These are phyloP conservation scores for Sander lucioperca DNA, from an alignment of 2,113 vertebrate species.

Conservation along the genomic window DNA sequence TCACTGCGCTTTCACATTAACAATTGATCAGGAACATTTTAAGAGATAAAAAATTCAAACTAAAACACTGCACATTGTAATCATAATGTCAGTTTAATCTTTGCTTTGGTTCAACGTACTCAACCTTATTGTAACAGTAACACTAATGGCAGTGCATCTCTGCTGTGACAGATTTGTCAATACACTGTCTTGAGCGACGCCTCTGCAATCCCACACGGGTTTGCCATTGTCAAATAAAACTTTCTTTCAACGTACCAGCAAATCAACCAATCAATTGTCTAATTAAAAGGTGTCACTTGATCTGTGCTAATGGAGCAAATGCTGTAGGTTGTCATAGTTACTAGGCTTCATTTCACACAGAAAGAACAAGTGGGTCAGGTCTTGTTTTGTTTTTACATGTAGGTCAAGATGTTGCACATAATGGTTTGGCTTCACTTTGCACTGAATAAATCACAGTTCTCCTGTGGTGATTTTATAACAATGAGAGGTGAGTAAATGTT, in stretches of 20 bases:
- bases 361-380: not conserved
- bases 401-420: not conserved
- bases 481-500: not conserved
- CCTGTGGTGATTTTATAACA: not conserved
- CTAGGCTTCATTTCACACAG: not conserved
- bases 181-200: not conserved
- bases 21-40: slow-evolving; percentile 1
- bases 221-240: not conserved
- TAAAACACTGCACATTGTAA: slow-evolving; percentile 10
- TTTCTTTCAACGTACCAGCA: not conserved
- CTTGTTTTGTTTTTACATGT: not conserved
- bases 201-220: not conserved
- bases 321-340: not conserved
- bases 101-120: not conserved
- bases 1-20: slow-evolving; percentile 23
- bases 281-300: slow-evolving; percentile 22
- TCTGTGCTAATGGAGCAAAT: not conserved
- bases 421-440: not conserved
- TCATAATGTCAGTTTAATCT: slow-evolving; percentile 7
- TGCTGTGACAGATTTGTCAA: slow-evolving; percentile 1
- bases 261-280: not conserved
- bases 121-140: not conserved
- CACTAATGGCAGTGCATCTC: not conserved
- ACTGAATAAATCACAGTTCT: not conserved
- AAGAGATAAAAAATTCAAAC: slow-evolving; percentile 22